Evolutionary conservation across 2,113 vertebrate genomes (phyloP).

Genomic region (Trinectes maculatus): DNA sequence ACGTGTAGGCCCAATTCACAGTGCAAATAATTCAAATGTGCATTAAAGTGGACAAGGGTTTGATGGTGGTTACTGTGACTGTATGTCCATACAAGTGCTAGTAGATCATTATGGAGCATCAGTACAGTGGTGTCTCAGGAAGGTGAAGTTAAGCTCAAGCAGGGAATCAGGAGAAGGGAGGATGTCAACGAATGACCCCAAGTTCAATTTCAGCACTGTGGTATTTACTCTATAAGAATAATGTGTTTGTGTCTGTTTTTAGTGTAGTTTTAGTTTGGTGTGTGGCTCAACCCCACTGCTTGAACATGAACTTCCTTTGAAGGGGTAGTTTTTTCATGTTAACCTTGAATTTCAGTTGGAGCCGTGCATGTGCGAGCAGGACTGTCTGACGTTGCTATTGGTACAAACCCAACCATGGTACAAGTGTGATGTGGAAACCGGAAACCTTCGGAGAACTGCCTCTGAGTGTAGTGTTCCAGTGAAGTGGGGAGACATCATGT

Average conservation of each 20-base stretch:
- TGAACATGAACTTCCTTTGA: neutral
- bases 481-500: neutral
- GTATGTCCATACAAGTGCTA: no score
- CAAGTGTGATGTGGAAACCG: conserved; percentile 1
- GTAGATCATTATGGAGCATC: neutral
- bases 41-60: neutral
- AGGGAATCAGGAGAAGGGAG: no score
- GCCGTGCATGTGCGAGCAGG: neutral
- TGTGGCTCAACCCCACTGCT: no score
- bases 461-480: neutral
- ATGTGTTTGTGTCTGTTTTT: no score
- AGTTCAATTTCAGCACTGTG: no score
- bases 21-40: neutral
- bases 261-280: no score
- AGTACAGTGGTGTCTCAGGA: neutral
- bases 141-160: no score
- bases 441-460: neutral
- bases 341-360: neutral
- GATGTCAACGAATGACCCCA: no score
- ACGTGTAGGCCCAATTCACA: conserved; percentile 5
- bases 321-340: neutral
- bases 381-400: neutral
- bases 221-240: no score
- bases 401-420: neutral
- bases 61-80: neutral